phyloP scores from a whole-genome alignment of 2,888 invertebrate genomes.

The Morpho deidamia region DNA sequence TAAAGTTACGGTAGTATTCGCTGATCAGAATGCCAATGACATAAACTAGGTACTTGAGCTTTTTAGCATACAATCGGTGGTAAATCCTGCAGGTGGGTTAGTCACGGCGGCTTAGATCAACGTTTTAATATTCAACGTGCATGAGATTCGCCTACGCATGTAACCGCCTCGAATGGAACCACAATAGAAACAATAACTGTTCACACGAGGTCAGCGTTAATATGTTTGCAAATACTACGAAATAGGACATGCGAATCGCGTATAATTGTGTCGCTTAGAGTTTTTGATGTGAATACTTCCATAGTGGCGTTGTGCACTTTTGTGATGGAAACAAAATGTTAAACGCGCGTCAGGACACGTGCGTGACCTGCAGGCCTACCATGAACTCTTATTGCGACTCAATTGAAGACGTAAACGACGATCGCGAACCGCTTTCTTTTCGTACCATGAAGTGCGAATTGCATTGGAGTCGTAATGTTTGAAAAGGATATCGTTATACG shows the following conservation, averaged over 20 bases:
- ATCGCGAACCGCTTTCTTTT: too few species aligned
- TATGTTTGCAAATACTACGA: slow-evolving; percentile 58
- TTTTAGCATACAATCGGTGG: slow-evolving; percentile 70
- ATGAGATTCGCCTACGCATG: slow-evolving; percentile 54
- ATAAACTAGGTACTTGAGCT: slow-evolving; percentile 33
- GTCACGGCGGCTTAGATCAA: slow-evolving; percentile 63
- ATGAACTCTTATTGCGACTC: too few species aligned
- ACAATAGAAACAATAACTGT: slow-evolving; percentile 66
- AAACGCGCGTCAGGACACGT: too few species aligned
- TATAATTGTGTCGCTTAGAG: not conserved
- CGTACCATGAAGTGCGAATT: too few species aligned
- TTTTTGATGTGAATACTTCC: too few species aligned
- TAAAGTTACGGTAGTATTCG: slow-evolving; percentile 21
- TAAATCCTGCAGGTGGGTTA: slow-evolving; percentile 64
- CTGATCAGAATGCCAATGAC: slow-evolving; percentile 21
- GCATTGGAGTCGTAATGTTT: too few species aligned
- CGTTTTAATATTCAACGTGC: slow-evolving; percentile 56
- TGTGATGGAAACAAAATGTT: too few species aligned
- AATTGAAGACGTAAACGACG: too few species aligned
- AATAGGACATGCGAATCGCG: slow-evolving; percentile 39
- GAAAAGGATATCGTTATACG: too few species aligned
- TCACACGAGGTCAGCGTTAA: slow-evolving; percentile 60
- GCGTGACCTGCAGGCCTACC: too few species aligned
- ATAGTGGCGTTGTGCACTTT: too few species aligned
- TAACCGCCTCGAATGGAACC: slow-evolving; percentile 53